A percentile compares a stretch with the other conserved stretches of the same genome.
These are phyloP conservation scores for Pollachius pollachius DNA, from an alignment of 2,113 vertebrate species.

Conservation along the genomic window DNA sequence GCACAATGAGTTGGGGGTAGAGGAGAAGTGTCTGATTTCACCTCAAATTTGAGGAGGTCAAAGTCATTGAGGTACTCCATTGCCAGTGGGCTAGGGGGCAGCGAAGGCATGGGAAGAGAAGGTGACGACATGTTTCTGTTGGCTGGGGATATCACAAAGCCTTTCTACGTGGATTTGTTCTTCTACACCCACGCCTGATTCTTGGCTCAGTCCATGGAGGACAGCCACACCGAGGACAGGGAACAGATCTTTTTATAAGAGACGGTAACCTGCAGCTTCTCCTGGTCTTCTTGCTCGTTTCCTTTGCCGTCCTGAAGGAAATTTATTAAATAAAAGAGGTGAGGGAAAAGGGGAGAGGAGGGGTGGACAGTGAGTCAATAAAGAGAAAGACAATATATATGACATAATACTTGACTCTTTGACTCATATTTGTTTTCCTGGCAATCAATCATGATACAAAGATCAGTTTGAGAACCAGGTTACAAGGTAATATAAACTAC, in stretches of 20 bases:
- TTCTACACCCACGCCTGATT: constrained; percentile 47
- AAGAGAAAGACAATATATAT: neutral
- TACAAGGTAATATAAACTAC: too few species aligned
- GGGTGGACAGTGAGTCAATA: neutral
- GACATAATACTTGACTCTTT: too few species aligned
- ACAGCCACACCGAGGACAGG: constrained; percentile 22
- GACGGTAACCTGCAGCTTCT: constrained; percentile 10
- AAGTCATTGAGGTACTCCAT: constrained; percentile 99
- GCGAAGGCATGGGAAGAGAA: constrained; percentile 70
- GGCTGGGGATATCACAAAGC: constrained; percentile 22
- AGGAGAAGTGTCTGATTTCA: constrained; percentile 87
- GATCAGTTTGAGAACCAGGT: too few species aligned
- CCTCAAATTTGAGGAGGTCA: constrained; percentile 98
- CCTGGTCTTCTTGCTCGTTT: constrained; percentile 31
- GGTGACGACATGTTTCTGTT: constrained; percentile 68
- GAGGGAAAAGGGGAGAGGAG: constrained; percentile 6
- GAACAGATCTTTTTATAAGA: constrained; percentile 7
- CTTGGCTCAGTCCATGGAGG: constrained; percentile 56
- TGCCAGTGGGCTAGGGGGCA: constrained; percentile 94
- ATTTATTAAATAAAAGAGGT: constrained; percentile 9
- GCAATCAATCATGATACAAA: too few species aligned
- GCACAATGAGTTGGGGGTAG: constrained; percentile 79
- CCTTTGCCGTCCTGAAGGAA: constrained; percentile 37
- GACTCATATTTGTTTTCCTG: too few species aligned
- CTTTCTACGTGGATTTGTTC: constrained; percentile 31